These are phyloP conservation scores for Coturnix japonica DNA, from an alignment of 2,113 vertebrate species.

Conservation along the genomic window DNA sequence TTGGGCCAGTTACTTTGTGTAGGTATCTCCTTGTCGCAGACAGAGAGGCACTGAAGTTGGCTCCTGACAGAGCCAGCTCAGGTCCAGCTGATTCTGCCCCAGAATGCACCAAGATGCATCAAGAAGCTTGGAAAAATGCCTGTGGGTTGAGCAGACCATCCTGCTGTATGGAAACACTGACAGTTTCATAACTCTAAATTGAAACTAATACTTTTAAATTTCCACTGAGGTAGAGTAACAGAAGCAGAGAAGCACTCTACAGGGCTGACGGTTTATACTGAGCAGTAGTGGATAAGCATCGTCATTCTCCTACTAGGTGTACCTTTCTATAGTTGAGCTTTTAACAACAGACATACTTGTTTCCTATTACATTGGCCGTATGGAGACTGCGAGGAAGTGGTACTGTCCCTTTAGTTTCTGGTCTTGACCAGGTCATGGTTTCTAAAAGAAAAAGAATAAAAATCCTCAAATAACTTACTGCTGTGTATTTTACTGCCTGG, in stretches of 20 bases:
- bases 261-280: constrained; percentile 32
- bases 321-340: constrained; percentile 77
- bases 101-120: neutral
- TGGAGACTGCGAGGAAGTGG: constrained; percentile 96
- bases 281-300: constrained; percentile 51
- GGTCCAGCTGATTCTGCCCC: neutral
- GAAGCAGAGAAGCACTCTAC: neutral
- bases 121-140: neutral
- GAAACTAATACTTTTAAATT: neutral
- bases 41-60: neutral
- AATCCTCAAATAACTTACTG: neutral
- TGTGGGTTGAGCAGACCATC: neutral
- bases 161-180: neutral
- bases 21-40: neutral
- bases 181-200: neutral
- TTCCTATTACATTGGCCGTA: constrained; percentile 93
- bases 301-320: constrained; percentile 73
- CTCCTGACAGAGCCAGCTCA: neutral
- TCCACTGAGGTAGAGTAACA: neutral
- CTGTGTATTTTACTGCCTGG: neutral
- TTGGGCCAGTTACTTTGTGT: neutral
- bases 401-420: constrained; percentile 85
- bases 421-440: constrained; percentile 93
- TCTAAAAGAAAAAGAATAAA: constrained; percentile 78
- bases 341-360: constrained; percentile 88